A percentile compares a stretch with the other conserved stretches of the same genome.
These are phyloP conservation scores for Metalampra italica DNA, from an alignment of 2,888 invertebrate genomes.

Conservation along the genomic window DNA sequence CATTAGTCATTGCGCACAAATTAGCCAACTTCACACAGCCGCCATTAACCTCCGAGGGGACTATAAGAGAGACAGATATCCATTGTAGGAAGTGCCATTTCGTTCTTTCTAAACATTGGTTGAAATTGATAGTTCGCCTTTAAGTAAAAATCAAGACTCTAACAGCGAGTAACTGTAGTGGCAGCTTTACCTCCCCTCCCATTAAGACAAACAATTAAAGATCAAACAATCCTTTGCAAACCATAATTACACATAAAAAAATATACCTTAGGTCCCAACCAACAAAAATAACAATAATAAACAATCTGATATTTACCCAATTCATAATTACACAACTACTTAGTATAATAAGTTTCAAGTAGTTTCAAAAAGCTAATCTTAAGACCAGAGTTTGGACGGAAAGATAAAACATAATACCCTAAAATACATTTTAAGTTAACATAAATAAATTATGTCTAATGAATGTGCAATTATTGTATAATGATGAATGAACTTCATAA, in stretches of 20 bases:
- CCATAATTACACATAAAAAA: not conserved
- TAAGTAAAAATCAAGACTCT: too few species aligned
- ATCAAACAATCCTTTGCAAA: not conserved
- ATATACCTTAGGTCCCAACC: slow-evolving; percentile 3
- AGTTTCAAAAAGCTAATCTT: slow-evolving; percentile 30
- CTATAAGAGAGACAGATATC: too few species aligned
- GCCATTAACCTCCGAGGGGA: too few species aligned
- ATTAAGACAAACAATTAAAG: not conserved
- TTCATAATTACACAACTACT: slow-evolving; percentile 19
- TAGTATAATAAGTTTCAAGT: slow-evolving; percentile 13
- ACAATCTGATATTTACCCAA: slow-evolving; percentile 21
- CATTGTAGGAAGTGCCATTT: too few species aligned
- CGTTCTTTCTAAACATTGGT: too few species aligned
- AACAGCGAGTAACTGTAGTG: too few species aligned
- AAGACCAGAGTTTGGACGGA: slow-evolving; percentile 69
- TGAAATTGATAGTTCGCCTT: too few species aligned
- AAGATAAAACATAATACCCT: slow-evolving; percentile 28
- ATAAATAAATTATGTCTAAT: slow-evolving; percentile 13
- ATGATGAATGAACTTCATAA: too few species aligned
- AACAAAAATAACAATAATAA: slow-evolving; percentile 21
- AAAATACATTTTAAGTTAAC: slow-evolving; percentile 9
- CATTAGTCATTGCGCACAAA: too few species aligned
- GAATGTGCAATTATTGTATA: slow-evolving; percentile 1
- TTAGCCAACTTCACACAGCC: too few species aligned
- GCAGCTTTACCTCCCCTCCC: too few species aligned